Base-by-base conservation (phyloP, 1,140 invertebrate species). In the Dinoponera quadriceps region DNA sequence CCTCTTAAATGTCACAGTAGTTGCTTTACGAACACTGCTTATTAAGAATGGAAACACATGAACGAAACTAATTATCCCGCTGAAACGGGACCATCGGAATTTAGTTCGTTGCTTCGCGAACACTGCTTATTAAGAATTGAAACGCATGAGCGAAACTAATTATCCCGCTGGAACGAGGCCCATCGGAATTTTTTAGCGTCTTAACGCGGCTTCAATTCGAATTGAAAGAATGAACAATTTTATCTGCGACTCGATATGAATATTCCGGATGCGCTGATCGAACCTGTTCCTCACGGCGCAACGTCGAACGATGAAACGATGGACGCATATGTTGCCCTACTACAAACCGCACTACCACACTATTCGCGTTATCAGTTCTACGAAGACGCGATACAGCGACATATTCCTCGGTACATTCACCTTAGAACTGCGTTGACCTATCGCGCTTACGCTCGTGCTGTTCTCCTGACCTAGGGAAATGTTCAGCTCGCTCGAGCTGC, bases 381-480 rank as follows among this genome's bases (percentile, higher is more conserved):
- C 75, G 55, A 84, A 84, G 85, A 87, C 74, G 68, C 85, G 68
- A 82, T 86, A 82, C 72, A 74, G 44, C 33, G 29, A 82, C 73
- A 73, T 82, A 72, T 62, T 75, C 63, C 62, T 51, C 60, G 65
- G 44, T 87, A 65, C 86, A 87, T 87, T 84, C 82, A 83, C 74
- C 85, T 71, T 80, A 87, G 86, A 84, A 68, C 60, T 74, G 49
- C 27, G 38, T 49, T 73, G 54, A 80, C 73, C 85, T 87, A 80
- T 72, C 62, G 51, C 33, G 49, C 66, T 77, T 69, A 88, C 85
- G 69, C 84, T 82, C 80, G 57, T 91, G 86, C 84, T 91, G 89
- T 60, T 91, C 90, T 91, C 90, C 90, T 91, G 90, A 84, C 85
- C 89, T 90, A 55, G 57, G 84, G 86, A 90, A 91, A 91, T 89